These are phyloP conservation scores for Synanthedon myopaeformis DNA, from an alignment of 2,888 invertebrate species.

Conservation along the genomic window DNA sequence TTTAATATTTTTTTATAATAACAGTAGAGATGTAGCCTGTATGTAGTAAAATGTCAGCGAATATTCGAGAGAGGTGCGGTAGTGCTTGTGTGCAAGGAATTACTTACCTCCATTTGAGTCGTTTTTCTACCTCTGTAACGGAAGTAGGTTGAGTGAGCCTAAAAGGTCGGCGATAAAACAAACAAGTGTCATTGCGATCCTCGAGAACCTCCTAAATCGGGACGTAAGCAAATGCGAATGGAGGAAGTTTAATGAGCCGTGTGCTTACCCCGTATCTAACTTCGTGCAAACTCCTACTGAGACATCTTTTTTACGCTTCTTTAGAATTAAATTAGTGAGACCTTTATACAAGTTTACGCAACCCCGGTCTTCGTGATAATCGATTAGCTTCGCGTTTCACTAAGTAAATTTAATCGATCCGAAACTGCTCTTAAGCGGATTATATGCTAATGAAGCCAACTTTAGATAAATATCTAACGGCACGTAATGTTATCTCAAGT, in stretches of 20 bases:
- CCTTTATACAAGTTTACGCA: constrained; percentile 6
- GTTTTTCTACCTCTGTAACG: constrained; percentile 13
- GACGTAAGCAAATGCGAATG: constrained; percentile 50
- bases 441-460: neutral
- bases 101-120: constrained; percentile 1
- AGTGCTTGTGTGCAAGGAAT: neutral
- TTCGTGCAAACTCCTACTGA: constrained; percentile 27
- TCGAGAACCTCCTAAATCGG: constrained; percentile 32
- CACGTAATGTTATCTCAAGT: neutral
- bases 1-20: no score
- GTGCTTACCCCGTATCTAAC: constrained; percentile 33
- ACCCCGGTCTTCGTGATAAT: neutral
- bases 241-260: constrained; percentile 52
- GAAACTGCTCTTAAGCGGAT: neutral
- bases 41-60: no score
- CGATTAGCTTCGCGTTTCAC: neutral
- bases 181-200: constrained; percentile 45
- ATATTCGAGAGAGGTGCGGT: neutral
- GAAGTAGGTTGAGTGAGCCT: constrained; percentile 31
- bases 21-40: no score
- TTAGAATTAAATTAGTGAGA: constrained; percentile 30
- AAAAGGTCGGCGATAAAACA: constrained; percentile 45
- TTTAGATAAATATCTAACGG: neutral
- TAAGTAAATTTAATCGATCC: neutral
- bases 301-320: constrained; percentile 27